Conservation (phyloP, 2,113 vertebrate genomes). For the Emydura subglobosa region DNA sequence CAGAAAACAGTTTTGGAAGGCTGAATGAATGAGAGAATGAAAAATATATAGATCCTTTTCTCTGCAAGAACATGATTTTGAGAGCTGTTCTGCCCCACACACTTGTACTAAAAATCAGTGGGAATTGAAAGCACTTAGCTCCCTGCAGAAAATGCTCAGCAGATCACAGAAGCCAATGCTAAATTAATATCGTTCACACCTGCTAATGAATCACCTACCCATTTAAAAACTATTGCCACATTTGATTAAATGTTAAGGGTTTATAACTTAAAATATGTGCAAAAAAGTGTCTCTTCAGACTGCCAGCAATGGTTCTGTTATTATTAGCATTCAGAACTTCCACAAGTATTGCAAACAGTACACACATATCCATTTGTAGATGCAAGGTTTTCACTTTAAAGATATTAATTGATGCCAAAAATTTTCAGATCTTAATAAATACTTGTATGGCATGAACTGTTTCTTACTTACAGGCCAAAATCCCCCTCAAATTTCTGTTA, state of each 20-base stretch:
- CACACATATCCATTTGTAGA: constrained; percentile 44
- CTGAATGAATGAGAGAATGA: neutral
- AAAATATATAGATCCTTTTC: neutral
- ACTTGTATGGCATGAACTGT: neutral
- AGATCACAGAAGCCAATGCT: neutral
- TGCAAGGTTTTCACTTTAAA: constrained; percentile 14
- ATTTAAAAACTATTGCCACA: neutral
- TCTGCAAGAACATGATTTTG: neutral
- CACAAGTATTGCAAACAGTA: constrained; percentile 52
- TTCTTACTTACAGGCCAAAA: constrained; percentile 3
- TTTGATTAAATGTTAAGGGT: neutral
- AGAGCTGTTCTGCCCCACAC: neutral
- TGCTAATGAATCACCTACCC: neutral
- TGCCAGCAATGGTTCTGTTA: neutral
- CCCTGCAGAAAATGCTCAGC: neutral
- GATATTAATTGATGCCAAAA: neutral
- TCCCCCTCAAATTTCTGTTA: neutral
- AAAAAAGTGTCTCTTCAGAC: neutral
- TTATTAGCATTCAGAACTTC: constrained; percentile 20
- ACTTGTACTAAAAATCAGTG: constrained; percentile 8
- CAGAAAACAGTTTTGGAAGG: neutral
- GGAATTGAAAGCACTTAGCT: neutral
- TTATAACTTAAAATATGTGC: neutral
- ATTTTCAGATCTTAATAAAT: constrained; percentile 21
- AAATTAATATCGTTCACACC: neutral